phyloP scores from a whole-genome alignment of 2,113 vertebrate genomes.

The Triplophysa dalaica region DNA sequence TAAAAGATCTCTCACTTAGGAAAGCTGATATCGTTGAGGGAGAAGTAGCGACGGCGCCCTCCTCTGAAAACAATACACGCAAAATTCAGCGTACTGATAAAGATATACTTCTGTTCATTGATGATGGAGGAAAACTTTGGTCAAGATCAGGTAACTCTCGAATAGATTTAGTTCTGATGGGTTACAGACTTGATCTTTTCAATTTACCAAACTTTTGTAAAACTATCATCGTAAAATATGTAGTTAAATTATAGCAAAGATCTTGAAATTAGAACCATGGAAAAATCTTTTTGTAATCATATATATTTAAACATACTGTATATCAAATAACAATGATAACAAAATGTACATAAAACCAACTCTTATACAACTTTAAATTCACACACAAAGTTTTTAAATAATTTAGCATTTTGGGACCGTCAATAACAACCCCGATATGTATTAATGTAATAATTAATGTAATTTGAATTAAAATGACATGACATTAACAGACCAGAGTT shows the following conservation, averaged over 20 bases:
- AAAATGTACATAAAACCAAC: no score
- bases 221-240: background rate
- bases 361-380: no score
- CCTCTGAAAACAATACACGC: conserved; percentile 57
- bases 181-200: background rate
- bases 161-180: background rate
- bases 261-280: no score
- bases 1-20: conserved; percentile 55
- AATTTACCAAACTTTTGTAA: background rate
- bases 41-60: conserved; percentile 43
- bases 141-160: background rate
- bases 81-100: conserved; percentile 43
- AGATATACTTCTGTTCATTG: background rate
- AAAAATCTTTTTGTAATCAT: no score
- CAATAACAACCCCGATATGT: no score
- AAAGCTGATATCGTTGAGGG: conserved; percentile 52
- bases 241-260: no score
- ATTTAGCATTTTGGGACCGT: no score
- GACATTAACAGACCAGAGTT: conserved; percentile 18
- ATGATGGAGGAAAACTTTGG: conserved; percentile 41
- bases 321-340: no score
- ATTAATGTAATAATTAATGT: no score
- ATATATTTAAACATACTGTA: no score
- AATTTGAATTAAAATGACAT: no score
- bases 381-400: no score